Evolutionary conservation across 2,113 vertebrate genomes (phyloP).

Genomic region (Leuciscus idus): DNA sequence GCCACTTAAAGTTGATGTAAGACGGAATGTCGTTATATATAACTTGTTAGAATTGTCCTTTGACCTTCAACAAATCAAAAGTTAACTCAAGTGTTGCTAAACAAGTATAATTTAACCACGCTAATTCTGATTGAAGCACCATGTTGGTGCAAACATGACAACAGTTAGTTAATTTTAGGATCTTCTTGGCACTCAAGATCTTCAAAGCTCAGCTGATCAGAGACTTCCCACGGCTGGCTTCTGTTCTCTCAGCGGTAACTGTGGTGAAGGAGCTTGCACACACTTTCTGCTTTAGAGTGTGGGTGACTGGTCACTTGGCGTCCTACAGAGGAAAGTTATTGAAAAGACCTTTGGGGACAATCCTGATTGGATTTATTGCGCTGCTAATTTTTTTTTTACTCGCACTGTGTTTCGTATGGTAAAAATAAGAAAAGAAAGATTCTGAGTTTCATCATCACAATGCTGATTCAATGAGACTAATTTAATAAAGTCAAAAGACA

Average conservation of each 20-base stretch:
- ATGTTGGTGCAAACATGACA: neutral
- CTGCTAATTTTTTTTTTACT: neutral
- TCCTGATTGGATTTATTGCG: neutral
- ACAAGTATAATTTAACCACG: neutral
- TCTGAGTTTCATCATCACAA: conserved; percentile 14
- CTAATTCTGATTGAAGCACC: neutral
- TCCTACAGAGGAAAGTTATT: neutral
- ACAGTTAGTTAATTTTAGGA: neutral
- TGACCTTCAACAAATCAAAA: neutral
- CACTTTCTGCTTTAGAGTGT: conserved; percentile 1
- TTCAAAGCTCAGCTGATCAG: conserved; percentile 15
- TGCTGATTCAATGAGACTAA: neutral
- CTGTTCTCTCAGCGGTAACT: conserved; percentile 18
- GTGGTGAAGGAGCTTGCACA: neutral
- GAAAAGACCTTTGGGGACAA: conserved; percentile 1
- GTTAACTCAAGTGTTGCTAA: neutral
- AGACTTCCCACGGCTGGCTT: conserved; percentile 19
- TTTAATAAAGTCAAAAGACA: conserved; percentile 5
- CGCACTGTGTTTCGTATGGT: neutral
- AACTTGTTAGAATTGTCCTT: neutral
- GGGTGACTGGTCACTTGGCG: neutral
- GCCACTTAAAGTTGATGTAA: too few species aligned
- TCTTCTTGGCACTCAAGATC: neutral
- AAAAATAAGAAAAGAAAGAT: neutral
- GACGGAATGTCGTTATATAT: neutral